Evolutionary conservation across 2,888 invertebrate species (phyloP).

Genomic region (Polyommatus iphigenia): DNA sequence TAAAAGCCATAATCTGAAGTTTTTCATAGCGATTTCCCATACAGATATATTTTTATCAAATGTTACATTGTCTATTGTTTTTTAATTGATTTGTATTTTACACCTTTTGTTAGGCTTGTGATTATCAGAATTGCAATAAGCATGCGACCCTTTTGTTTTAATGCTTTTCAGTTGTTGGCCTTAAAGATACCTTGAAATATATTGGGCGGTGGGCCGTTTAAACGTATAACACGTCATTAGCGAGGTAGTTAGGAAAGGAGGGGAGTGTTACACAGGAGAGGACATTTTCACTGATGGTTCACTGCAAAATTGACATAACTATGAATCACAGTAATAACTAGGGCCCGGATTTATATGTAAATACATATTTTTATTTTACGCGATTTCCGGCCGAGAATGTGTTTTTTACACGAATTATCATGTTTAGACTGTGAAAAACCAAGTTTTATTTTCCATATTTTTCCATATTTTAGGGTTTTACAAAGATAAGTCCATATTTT

Average conservation of each 20-base stretch:
- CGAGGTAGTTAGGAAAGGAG: background rate
- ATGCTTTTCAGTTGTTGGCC: background rate
- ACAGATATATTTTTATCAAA: background rate
- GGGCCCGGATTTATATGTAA: too few relatives aligned
- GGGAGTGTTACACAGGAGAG: too few relatives aligned
- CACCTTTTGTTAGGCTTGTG: background rate
- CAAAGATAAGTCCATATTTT: too few relatives aligned
- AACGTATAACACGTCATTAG: background rate
- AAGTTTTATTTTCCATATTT: too few relatives aligned
- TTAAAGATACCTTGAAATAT: background rate
- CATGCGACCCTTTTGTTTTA: background rate
- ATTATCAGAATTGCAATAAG: background rate
- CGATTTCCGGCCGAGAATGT: too few relatives aligned
- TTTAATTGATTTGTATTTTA: slow-evolving; percentile 21
- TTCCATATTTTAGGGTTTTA: too few relatives aligned
- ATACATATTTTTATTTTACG: too few relatives aligned
- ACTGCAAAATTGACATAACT: too few relatives aligned
- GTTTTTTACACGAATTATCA: too few relatives aligned
- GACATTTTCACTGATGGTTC: too few relatives aligned
- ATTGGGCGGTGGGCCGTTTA: background rate
- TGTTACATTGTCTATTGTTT: slow-evolving; percentile 6
- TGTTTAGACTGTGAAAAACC: too few relatives aligned
- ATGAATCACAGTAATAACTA: too few relatives aligned
- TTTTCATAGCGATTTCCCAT: background rate
- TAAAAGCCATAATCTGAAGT: background rate